phyloP scores from a whole-genome alignment of 2,797 vertebrate genomes.

The Eutrigla gurnardus region DNA sequence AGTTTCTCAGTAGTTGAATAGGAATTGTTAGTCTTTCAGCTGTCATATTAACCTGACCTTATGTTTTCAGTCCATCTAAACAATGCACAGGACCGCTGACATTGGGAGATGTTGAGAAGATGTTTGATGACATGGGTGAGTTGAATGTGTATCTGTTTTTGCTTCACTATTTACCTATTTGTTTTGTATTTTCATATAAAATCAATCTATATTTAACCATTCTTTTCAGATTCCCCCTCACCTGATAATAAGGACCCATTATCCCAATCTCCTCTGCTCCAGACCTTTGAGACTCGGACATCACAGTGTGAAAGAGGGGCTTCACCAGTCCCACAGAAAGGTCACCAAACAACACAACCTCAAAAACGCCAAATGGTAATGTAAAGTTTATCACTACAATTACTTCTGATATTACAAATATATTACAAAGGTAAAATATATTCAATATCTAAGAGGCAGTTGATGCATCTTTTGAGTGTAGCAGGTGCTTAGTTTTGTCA shows the following conservation, averaged over 20 bases:
- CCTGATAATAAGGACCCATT: constrained; percentile 4
- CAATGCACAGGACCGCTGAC: constrained; percentile 32
- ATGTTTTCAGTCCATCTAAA: constrained; percentile 62
- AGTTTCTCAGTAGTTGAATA: background rate
- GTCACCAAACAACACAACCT: background rate
- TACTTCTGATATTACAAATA: background rate
- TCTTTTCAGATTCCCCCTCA: constrained; percentile 62
- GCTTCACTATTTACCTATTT: background rate
- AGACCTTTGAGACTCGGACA: constrained; percentile 29
- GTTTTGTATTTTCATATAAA: background rate
- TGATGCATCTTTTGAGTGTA: background rate
- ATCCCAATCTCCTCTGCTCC: constrained; percentile 40
- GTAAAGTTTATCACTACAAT: background rate
- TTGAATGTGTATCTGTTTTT: constrained; percentile 8
- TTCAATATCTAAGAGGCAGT: background rate
- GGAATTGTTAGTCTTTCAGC: background rate
- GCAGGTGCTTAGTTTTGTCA: background rate
- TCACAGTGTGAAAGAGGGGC: background rate
- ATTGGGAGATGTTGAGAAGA: constrained; percentile 70
- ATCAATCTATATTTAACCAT: background rate
- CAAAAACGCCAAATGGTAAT: constrained; percentile 22
- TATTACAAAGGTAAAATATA: background rate
- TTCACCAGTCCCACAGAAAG: background rate
- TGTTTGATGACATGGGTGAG: constrained; percentile 83
- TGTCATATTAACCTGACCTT: background rate